Base-by-base conservation (phyloP, 2,888 invertebrate genomes). In the Apeira syringaria region DNA sequence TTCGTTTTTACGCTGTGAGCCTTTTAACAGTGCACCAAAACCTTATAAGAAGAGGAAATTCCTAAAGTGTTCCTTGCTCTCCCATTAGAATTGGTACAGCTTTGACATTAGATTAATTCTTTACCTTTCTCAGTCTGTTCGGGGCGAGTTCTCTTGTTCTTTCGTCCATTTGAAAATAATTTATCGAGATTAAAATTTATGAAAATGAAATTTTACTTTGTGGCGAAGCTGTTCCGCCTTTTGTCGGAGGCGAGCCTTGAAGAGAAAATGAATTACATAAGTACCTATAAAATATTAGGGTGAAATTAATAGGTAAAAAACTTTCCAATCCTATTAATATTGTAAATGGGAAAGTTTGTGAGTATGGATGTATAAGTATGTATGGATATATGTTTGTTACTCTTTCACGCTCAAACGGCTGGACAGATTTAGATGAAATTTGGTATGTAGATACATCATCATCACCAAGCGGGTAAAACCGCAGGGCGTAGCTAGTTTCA, bases 151-250 rank as follows among this genome's bases (percentile, higher is more conserved):
- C 61, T 58, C 62, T 61, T 63, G 61, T 65, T 61, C 64, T 56
- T 50, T 59, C 61, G 54, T 58, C 54, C 60, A 59, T 61, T 70
- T 58, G 57, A 63, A 68, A 65, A 66, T 73, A 68, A 71, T 72
- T 74, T 70, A 73, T 69, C 59, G 63, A 62, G 65, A 71, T 72
- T 70, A 70, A 71, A 70, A 66, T 64, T 65, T 64, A 67, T 64
- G 65, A 71, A 64, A 70, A 69, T 61, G 56, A 64, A 68, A 69
- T 68, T 66, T 67, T 54, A 55, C 61, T 66, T 68, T 54, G 57
- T 54, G 54, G 56, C 56, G 31, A 43, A 56, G 57, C 58, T 57
- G 57, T 59, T 54, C 53, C 47, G 43, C 53, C 57, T 61, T 63
- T 59, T 55, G 57, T 42, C 39, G 54, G 45, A 52, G 43, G 52